Evolutionary conservation across 2,888 invertebrate genomes (phyloP).

Genomic region (Melanotus villosus): DNA sequence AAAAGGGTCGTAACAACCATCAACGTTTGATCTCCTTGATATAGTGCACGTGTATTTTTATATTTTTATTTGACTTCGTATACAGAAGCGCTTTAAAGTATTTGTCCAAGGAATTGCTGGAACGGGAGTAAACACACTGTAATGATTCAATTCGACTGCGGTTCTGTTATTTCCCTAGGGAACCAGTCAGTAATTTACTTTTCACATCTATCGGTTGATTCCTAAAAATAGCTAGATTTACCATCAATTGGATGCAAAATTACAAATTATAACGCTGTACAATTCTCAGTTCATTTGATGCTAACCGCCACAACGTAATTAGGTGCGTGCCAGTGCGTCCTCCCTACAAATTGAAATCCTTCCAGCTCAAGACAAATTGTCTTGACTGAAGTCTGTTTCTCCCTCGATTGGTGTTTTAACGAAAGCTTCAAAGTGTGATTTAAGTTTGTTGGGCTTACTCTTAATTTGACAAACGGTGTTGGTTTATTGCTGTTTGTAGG

Average conservation of each 20-base stretch:
- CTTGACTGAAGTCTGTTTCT: too few relatives aligned
- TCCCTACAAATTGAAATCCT: too few relatives aligned
- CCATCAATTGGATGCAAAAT: slow-evolving; percentile 1
- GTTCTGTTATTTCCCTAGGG: slow-evolving; percentile 35
- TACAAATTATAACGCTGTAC: not conserved
- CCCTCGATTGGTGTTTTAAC: too few relatives aligned
- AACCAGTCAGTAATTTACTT: slow-evolving; percentile 28
- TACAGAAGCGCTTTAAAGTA: slow-evolving; percentile 18
- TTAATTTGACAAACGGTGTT: not conserved
- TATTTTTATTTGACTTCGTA: slow-evolving; percentile 7
- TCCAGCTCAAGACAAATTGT: too few relatives aligned
- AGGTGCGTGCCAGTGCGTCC: too few relatives aligned
- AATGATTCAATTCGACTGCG: slow-evolving; percentile 35
- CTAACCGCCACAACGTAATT: not conserved
- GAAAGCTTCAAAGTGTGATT: not conserved
- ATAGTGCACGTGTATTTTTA: not conserved
- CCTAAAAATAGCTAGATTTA: not conserved
- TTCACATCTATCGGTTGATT: slow-evolving; percentile 9
- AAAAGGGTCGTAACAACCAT: not conserved
- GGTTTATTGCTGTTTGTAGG: not conserved
- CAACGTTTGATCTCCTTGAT: slow-evolving; percentile 15
- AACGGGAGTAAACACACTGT: slow-evolving; percentile 17
- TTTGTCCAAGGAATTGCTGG: slow-evolving; percentile 28
- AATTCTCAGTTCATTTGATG: not conserved
- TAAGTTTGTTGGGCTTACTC: not conserved